phyloP scores from a whole-genome alignment of 2,113 vertebrate species.

The Phalacrocorax brasilianus region DNA sequence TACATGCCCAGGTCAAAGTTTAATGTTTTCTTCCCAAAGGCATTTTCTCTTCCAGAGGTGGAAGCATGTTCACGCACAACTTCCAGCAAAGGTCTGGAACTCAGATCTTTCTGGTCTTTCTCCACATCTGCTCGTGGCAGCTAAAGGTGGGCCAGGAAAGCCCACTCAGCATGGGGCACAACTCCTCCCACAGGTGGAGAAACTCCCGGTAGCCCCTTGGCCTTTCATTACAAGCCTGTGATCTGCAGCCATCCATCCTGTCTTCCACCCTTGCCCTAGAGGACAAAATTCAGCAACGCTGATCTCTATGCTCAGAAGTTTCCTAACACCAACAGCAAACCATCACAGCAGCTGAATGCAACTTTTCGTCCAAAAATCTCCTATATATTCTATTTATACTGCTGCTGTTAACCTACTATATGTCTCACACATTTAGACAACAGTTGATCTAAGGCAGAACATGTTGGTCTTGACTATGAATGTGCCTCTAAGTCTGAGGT shows the following conservation, averaged over 20 bases:
- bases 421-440: not conserved
- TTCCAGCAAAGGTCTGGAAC: not conserved
- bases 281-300: not conserved
- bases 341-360: not conserved
- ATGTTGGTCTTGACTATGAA: not conserved
- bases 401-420: not conserved
- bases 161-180: not conserved
- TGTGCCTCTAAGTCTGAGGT: not conserved
- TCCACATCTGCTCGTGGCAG: not conserved
- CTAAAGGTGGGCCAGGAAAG: not conserved
- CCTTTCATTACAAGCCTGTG: not conserved
- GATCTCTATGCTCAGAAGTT: not conserved
- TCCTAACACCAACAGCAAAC: not conserved
- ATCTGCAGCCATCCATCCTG: not conserved
- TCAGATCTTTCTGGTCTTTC: not conserved
- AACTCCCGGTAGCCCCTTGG: not conserved
- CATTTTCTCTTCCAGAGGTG: no score
- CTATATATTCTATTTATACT: not conserved
- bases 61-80: accelerated
- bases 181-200: not conserved
- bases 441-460: not conserved
- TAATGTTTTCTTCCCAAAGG: not conserved
- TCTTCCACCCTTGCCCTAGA: not conserved
- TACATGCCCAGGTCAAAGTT: not conserved
- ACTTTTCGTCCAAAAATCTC: not conserved